phyloP scores from a whole-genome alignment of 1,140 invertebrate species.

The Ceratitis capitata region DNA sequence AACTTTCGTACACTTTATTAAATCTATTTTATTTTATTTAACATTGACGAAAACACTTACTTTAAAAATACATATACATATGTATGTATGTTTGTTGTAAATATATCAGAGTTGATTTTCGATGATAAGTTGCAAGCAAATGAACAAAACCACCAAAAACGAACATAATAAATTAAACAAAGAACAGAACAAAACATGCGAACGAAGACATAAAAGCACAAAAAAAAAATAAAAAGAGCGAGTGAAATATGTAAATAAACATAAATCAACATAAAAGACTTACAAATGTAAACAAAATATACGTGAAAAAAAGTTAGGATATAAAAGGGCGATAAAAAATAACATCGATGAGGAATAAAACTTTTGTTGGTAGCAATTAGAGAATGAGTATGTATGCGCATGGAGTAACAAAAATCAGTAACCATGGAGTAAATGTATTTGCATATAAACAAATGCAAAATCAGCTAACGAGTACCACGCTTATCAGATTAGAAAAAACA shows the following conservation, averaged over 20 bases:
- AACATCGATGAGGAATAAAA: background rate
- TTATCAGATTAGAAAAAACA: background rate
- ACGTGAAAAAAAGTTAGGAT: too few relatives aligned
- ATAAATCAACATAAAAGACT: too few relatives aligned
- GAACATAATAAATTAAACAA: background rate
- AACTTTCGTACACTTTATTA: background rate
- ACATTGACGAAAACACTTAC: background rate
- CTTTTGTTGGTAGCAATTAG: too few relatives aligned
- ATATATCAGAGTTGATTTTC: background rate
- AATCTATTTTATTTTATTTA: too few relatives aligned
- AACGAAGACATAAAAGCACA: background rate
- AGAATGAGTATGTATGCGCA: too few relatives aligned
- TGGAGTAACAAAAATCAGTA: background rate
- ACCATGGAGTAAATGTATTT: background rate
- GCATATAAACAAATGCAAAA: background rate
- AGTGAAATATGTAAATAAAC: background rate
- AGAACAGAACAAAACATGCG: conserved; percentile 5
- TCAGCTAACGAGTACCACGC: conserved; percentile 7
- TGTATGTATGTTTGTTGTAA: background rate
- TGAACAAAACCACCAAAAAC: background rate
- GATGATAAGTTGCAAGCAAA: background rate
- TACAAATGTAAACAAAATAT: background rate
- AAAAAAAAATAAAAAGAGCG: background rate
- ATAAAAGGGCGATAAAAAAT: background rate
- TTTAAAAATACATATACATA: background rate